Percentiles rank a stretch among this genome's conserved stretches.
Conservation (phyloP, 2,797 vertebrate species). For the Smutsia temminckii region DNA sequence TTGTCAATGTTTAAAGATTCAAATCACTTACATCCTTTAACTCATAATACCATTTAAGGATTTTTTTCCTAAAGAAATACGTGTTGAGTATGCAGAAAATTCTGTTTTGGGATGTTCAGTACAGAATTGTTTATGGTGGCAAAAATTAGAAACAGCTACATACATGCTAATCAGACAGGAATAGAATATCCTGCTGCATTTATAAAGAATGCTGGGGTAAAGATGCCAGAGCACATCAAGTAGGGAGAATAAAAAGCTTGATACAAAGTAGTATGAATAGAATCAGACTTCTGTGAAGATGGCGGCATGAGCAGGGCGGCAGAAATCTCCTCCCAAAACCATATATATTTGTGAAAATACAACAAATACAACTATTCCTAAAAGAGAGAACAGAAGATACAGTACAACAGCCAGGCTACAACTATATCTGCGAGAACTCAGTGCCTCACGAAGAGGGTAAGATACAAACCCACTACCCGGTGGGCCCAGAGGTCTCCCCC, state of each 20-base stretch:
- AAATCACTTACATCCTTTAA: background rate
- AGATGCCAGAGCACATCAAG: background rate
- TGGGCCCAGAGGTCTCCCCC: too few relatives aligned
- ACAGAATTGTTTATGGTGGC: background rate
- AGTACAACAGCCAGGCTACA: too few relatives aligned
- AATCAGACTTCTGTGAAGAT: too few relatives aligned
- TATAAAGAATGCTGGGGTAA: background rate
- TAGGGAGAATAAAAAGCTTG: background rate
- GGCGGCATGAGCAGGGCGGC: too few relatives aligned
- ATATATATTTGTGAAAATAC: too few relatives aligned
- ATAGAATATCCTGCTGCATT: background rate
- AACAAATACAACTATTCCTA: too few relatives aligned
- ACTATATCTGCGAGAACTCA: too few relatives aligned
- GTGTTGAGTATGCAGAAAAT: conserved; percentile 12
- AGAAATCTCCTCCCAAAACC: too few relatives aligned
- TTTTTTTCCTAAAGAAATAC: background rate
- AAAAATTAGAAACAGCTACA: background rate
- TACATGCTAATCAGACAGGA: background rate
- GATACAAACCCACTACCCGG: too few relatives aligned
- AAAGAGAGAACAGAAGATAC: too few relatives aligned
- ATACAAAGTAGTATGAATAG: background rate
- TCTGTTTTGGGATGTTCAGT: background rate
- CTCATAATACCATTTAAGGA: background rate
- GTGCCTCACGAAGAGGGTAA: too few relatives aligned
- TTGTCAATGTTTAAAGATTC: conserved; percentile 18